phyloP scores from a whole-genome alignment of 2,113 vertebrate species.

The Brienomyrus brachyistius region DNA sequence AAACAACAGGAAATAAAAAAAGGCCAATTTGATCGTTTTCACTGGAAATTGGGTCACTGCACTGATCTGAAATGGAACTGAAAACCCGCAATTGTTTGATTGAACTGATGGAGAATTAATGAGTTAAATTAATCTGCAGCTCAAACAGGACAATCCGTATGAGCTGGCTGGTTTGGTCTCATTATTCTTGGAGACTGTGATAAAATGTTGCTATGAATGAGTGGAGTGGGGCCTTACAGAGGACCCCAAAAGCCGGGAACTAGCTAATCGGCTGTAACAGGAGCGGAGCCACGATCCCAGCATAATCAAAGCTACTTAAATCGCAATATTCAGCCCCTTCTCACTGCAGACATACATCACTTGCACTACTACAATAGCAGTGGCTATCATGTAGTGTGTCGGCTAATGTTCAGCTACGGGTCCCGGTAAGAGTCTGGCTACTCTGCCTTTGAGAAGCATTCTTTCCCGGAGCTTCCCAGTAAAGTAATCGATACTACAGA shows the following conservation, averaged over 20 bases:
- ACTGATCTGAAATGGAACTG: not conserved
- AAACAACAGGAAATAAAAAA: not conserved
- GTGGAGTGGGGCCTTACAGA: not conserved
- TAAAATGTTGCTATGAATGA: not conserved
- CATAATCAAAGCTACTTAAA: not conserved
- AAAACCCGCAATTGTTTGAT: not conserved
- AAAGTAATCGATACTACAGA: not conserved
- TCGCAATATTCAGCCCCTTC: not conserved
- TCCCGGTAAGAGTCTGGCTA: not conserved
- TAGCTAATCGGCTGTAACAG: not conserved
- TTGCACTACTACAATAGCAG: not conserved
- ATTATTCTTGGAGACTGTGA: not conserved
- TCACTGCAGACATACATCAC: not conserved
- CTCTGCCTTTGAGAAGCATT: not conserved
- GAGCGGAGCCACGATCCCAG: not conserved
- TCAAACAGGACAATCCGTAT: not conserved
- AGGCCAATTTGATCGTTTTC: not conserved
- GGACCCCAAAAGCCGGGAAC: not conserved
- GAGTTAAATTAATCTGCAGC: not conserved
- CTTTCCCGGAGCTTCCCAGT: not conserved
- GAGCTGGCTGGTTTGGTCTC: not conserved
- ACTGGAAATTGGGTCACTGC: not conserved
- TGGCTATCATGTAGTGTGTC: not conserved
- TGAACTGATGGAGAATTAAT: not conserved
- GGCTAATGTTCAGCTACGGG: not conserved